phyloP scores from a whole-genome alignment of 2,888 invertebrate species.

The Calameuta idolon region DNA sequence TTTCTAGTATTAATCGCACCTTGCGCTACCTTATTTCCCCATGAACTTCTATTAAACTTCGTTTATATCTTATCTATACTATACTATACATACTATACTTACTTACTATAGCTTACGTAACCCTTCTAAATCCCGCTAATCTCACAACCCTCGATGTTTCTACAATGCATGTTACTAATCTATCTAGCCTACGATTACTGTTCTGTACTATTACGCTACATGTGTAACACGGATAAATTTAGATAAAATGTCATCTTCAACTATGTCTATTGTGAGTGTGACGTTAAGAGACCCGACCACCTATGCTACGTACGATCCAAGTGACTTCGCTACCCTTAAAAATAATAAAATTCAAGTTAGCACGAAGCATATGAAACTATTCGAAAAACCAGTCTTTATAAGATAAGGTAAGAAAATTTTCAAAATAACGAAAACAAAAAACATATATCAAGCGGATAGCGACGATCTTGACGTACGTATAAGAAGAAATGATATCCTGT shows the following conservation, averaged over 20 bases:
- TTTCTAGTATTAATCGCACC: not conserved
- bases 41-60: not conserved
- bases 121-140: slow-evolving; percentile 38
- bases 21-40: not conserved
- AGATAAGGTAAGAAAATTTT: not conserved
- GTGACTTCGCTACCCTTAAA: slow-evolving; percentile 11
- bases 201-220: slow-evolving; percentile 15
- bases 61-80: slow-evolving; percentile 2
- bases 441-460: not conserved
- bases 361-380: slow-evolving; percentile 9
- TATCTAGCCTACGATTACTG: slow-evolving; percentile 10
- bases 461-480: not conserved
- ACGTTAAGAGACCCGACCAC: not conserved
- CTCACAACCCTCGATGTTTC: slow-evolving; percentile 52
- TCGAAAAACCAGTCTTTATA: not conserved
- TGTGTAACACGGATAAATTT: slow-evolving; percentile 19
- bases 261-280: not conserved
- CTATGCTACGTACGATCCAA: not conserved
- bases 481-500: not conserved
- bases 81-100: slow-evolving; percentile 12
- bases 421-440: not conserved
- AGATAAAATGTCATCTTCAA: slow-evolving; percentile 9
- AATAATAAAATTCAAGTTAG: slow-evolving; percentile 22
- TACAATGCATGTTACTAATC: slow-evolving; percentile 44
- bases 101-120: not conserved